Evolutionary conservation across 2,888 invertebrate species (phyloP), one percentile per base, ranked within the genome.

Genomic region (Exocentrus adspersus): DNA sequence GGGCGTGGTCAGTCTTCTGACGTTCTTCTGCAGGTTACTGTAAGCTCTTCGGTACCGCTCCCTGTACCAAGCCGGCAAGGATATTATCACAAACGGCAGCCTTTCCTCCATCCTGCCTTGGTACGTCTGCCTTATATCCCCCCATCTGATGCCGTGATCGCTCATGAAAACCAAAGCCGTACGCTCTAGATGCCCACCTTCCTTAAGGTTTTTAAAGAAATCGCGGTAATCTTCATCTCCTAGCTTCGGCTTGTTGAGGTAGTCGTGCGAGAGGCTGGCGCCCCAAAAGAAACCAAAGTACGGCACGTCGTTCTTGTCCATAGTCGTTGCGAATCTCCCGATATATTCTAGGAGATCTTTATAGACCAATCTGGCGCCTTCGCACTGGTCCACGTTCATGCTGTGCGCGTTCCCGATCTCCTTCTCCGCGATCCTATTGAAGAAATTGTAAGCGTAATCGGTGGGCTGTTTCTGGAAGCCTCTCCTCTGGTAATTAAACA

Each of bases 141-240:
- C 96, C 90, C 92, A 95, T 65, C 96, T 85, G 62, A 95, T 89
- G 0, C 97, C 97, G 77, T 97, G 97, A 78, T 97, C 97, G 80
- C 95, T 95, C 84, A 95, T 85, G 43, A 87, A 78, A 54, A 95
- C 84, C 10, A 92, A 74, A 43, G 89, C 85, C 0, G 93, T 93
- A 20, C 88, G 85, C 54, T 92, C 87, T 57, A 93, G 82, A 57
- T 87, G 82, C 1, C 85, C 84, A 1, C 83, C 78, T 0, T 80
- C 72, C 32, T 87, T 82, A 53, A 91, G 78, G 61, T 83, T 80
- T 64, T 81, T 79, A 54, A 95, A 81, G 75, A 92, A 87, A 0
- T 82, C 74, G 68, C 84, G 78, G 73, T 91, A 89, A 48, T 86
- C 83, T 0, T 86, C 83, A 75, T 97, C 96, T 65, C 92, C 91